Conservation (phyloP, 2,113 vertebrate species). For the Carassius gibelio region DNA sequence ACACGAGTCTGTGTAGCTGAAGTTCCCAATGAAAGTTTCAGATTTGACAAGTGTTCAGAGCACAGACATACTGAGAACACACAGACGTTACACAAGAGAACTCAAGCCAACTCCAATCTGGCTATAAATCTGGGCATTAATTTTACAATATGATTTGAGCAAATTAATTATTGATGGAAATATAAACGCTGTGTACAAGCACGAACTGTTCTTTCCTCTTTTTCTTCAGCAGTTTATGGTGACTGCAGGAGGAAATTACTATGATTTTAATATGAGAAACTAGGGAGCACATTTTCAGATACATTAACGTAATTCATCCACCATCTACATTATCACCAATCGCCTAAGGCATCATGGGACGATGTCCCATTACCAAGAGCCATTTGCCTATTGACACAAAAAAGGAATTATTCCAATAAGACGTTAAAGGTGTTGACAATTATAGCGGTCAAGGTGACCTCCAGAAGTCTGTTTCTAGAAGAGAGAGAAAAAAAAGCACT, state of each 20-base stretch:
- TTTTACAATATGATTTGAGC: slow-evolving; percentile 37
- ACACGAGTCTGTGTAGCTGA: background rate
- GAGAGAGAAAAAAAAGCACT: background rate
- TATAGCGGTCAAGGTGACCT: slow-evolving; percentile 11
- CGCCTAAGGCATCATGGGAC: background rate
- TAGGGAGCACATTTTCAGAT: slow-evolving; percentile 33
- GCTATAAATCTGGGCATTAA: slow-evolving; percentile 27
- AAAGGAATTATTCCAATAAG: background rate
- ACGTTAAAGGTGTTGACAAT: slow-evolving; percentile 5
- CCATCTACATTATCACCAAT: background rate
- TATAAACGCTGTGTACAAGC: slow-evolving; percentile 34
- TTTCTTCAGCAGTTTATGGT: slow-evolving; percentile 31
- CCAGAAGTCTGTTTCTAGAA: background rate
- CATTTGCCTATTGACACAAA: slow-evolving; percentile 27
- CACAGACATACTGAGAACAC: slow-evolving; percentile 2
- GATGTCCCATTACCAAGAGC: slow-evolving; percentile 26
- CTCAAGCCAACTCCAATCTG: slow-evolving; percentile 10
- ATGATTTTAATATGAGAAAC: slow-evolving; percentile 23
- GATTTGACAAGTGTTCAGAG: slow-evolving; percentile 22
- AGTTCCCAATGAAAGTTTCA: slow-evolving; percentile 5
- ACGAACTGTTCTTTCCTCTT: slow-evolving; percentile 15
- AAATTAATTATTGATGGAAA: slow-evolving; percentile 53
- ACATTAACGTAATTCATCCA: slow-evolving; percentile 46
- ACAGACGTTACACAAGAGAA: background rate
- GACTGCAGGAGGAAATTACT: slow-evolving; percentile 22